Percentiles rank a stretch among this genome's conserved stretches.
phyloP scores from a whole-genome alignment of 2,888 invertebrate species.

The Rhodophaea formosa region DNA sequence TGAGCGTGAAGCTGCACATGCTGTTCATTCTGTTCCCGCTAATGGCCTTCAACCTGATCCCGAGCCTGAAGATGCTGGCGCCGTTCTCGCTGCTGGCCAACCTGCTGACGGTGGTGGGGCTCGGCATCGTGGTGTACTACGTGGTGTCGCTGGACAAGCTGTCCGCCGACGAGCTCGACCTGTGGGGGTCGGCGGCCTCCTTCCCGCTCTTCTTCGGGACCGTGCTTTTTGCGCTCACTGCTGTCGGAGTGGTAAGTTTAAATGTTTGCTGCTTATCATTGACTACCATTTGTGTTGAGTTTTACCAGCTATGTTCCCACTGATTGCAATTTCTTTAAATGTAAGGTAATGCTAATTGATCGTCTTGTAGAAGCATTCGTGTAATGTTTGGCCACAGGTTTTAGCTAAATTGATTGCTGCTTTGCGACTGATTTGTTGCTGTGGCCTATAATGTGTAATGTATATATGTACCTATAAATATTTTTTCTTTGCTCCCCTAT shows the following conservation, averaged over 20 bases:
- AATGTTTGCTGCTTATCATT: neutral
- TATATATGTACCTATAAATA: no score
- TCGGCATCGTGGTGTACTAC: slow-evolving; percentile 88
- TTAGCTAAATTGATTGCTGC: no score
- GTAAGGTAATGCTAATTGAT: no score
- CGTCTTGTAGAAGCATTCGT: no score
- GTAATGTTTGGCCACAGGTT: no score
- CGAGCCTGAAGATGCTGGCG: slow-evolving; percentile 89
- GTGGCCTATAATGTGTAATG: no score
- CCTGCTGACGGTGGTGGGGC: slow-evolving; percentile 86
- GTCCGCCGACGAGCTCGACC: slow-evolving; percentile 71
- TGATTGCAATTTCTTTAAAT: no score
- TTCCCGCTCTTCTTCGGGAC: slow-evolving; percentile 94
- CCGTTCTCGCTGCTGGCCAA: slow-evolving; percentile 93
- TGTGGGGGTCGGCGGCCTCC: slow-evolving; percentile 53
- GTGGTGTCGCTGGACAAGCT: slow-evolving; percentile 81
- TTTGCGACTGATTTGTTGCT: no score
- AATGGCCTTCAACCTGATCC: slow-evolving; percentile 86
- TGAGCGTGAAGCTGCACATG: slow-evolving; percentile 83
- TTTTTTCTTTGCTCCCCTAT: no score
- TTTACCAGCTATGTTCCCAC: no score
- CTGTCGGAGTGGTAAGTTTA: slow-evolving; percentile 86
- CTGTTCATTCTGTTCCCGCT: slow-evolving; percentile 84
- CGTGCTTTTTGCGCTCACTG: slow-evolving; percentile 93
- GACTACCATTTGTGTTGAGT: no score